Evolutionary conservation across 2,888 invertebrate genomes (phyloP), one percentile per base, ranked within the genome.

Genomic region (Sphecodes monilicornis): DNA sequence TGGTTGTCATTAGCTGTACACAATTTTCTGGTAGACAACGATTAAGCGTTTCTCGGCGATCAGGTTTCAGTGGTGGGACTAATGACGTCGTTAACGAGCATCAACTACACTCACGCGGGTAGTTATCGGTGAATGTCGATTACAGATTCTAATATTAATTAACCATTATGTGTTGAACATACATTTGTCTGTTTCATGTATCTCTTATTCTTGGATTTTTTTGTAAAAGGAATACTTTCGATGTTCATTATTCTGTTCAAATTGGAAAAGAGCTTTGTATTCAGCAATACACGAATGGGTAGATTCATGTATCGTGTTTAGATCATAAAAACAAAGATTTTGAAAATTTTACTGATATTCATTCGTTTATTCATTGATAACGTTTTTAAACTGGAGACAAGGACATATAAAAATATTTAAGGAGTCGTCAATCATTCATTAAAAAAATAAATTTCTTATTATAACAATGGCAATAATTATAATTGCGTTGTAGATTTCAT

Each of bases 1-100:
- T 76, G 54, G 64, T 70, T 66, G 43, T 36, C 68, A 29, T 73
- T 71, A 75, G 82, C 75, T 66, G 64, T 36, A 36, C 54, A 76
- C 83, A 29, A 76, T 66, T 70, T 64, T 66, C 64, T 75, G 70
- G 41, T 54, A 36, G 75, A 6, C 41, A 3, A 6, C 11, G 8
- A 26, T 70, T n/a, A 16, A 50, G n/a, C 26, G 10, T 22, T 29
- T 16, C 16, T 8, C 70, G 0, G 11, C 72, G 39, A 43, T 29
- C 10, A 43, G 16, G 43, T 29, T 68, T 36, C 41, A 66, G 5
- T 22, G 26, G 13, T 79, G 16, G 8, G 39, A 6, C 36, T 36
- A 41, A 29, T 66, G 66, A 72, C 18, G 64, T 10, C 29, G 10
- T 43, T 78, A 50, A 71, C 70, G 71, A 71, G 36, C 22, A 64